Conservation (phyloP, 2,113 vertebrate species). For the Emydura subglobosa region DNA sequence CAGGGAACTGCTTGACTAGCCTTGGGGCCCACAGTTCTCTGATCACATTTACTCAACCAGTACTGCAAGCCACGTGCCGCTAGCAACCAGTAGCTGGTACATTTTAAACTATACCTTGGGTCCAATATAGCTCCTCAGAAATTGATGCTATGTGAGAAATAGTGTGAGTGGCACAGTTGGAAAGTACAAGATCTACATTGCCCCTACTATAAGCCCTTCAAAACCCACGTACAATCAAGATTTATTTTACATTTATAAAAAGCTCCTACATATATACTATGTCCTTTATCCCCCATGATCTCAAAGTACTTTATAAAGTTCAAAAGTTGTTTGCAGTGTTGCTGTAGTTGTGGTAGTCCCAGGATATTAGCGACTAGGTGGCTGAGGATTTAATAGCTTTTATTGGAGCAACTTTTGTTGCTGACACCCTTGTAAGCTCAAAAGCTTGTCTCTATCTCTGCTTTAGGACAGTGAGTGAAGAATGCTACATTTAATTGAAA, state of each 20-base stretch:
- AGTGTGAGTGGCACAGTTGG: background rate
- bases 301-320: background rate
- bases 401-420: no score
- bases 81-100: background rate
- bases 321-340: background rate
- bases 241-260: background rate
- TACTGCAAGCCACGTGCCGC: background rate
- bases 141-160: no score
- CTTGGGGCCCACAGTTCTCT: background rate
- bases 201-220: background rate
- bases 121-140: background rate
- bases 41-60: background rate
- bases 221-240: background rate
- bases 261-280: rapidly evolving
- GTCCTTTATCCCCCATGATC: background rate
- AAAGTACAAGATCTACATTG: rapidly evolving
- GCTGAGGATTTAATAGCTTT: background rate
- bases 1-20: background rate
- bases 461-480: background rate
- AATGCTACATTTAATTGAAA: background rate
- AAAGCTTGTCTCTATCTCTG: no score
- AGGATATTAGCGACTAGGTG: background rate
- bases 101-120: background rate
- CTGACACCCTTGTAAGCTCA: no score
- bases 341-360: background rate